Percentiles rank a stretch among this genome's conserved stretches.
Evolutionary conservation across 1,140 invertebrate genomes (phyloP).

Genomic region (Euwallacea fornicatus): DNA sequence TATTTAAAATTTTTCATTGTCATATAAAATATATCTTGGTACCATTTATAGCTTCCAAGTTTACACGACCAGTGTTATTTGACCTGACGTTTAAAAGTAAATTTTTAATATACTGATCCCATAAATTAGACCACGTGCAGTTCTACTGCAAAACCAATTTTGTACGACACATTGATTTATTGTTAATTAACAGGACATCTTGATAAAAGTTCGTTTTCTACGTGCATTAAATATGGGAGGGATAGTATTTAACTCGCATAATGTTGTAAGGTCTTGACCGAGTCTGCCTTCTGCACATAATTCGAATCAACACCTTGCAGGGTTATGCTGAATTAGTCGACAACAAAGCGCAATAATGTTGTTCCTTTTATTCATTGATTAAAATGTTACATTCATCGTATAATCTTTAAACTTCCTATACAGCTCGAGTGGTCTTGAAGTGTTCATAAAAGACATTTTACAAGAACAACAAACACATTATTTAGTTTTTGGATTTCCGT

Average conservation of each 20-base stretch:
- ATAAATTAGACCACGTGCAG: constrained; percentile 14
- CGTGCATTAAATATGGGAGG: background rate
- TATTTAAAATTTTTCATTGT: too few species aligned
- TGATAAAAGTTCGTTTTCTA: background rate
- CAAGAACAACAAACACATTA: background rate
- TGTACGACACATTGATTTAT: background rate
- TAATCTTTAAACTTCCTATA: background rate
- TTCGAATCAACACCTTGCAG: background rate
- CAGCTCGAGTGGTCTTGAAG: background rate
- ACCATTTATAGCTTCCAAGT: too few species aligned
- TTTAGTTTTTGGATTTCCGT: background rate
- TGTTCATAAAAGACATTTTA: background rate
- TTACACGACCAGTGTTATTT: too few species aligned
- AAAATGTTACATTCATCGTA: background rate
- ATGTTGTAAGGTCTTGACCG: too few species aligned
- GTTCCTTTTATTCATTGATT: background rate
- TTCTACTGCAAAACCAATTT: constrained; percentile 1
- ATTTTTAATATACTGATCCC: constrained; percentile 10
- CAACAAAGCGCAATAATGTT: constrained; percentile 1
- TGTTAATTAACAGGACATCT: constrained; percentile 8
- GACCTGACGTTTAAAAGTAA: background rate
- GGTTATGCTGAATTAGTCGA: background rate
- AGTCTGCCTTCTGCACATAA: background rate
- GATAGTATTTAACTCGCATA: too few species aligned
- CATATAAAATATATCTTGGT: too few species aligned